A percentile compares a stretch with the other conserved stretches of the same genome.
phyloP scores from a whole-genome alignment of 2,888 invertebrate species.

The Phlogophora meticulosa region DNA sequence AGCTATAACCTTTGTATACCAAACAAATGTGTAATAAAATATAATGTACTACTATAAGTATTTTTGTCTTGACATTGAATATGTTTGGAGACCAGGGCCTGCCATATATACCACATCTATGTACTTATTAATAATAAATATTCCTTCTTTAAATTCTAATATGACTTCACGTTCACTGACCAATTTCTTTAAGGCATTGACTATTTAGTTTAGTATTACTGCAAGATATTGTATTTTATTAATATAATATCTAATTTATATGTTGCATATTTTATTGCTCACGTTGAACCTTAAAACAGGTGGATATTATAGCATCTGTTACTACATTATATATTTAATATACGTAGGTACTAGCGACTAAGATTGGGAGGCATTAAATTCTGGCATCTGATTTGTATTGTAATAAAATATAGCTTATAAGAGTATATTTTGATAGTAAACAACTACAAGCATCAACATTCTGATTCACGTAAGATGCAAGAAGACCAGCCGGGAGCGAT shows the following conservation, averaged over 20 bases:
- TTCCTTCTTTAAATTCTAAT: constrained; percentile 25
- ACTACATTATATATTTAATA: constrained; percentile 10
- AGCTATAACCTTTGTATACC: constrained; percentile 51
- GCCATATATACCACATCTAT: constrained; percentile 44
- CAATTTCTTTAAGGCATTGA: constrained; percentile 30
- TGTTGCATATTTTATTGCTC: constrained; percentile 25
- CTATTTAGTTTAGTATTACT: neutral
- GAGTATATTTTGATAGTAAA: neutral
- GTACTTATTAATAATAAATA: constrained; percentile 43
- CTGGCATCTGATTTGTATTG: neutral
- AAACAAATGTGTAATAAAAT: constrained; percentile 50
- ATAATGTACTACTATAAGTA: constrained; percentile 46
- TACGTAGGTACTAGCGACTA: constrained; percentile 16
- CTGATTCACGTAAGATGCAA: constrained; percentile 5
- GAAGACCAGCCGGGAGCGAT: neutral
- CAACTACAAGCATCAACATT: constrained; percentile 14
- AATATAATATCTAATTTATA: neutral
- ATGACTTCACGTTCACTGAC: constrained; percentile 6
- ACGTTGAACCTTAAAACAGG: constrained; percentile 42
- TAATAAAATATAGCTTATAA: no score
- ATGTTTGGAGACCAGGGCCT: constrained; percentile 17
- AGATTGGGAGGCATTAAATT: constrained; percentile 4
- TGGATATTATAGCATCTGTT: constrained; percentile 17
- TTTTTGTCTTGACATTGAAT: constrained; percentile 31
- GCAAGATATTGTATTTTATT: constrained; percentile 26